A percentile compares a stretch with the other conserved stretches of the same genome.
phyloP scores from a whole-genome alignment of 2,797 vertebrate genomes.

The Dromococcyx pavoninus region DNA sequence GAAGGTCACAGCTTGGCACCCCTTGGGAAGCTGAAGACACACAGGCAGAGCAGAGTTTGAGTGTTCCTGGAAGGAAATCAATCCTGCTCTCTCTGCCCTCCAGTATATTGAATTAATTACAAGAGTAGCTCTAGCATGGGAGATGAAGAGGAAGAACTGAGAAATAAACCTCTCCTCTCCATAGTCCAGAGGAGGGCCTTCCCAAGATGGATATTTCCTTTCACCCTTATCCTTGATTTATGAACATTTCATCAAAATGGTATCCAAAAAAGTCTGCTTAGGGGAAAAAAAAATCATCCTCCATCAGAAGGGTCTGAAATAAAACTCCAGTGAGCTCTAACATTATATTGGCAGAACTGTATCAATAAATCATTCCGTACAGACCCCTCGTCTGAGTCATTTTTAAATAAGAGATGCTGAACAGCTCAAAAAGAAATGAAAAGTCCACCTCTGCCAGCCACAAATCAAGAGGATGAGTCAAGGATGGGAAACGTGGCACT shows the following conservation, averaged over 20 bases:
- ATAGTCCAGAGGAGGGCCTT: not conserved
- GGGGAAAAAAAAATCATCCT: not conserved
- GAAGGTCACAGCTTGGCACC: not conserved
- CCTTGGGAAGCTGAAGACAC: not conserved
- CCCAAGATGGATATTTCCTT: not conserved
- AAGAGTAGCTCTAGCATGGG: not conserved
- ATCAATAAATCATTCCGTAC: not conserved
- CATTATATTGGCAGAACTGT: not conserved
- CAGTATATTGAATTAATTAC: not conserved
- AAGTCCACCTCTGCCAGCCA: not conserved
- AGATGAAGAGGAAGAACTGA: not conserved
- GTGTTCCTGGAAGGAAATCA: not conserved
- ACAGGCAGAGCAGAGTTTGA: not conserved
- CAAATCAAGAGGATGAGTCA: not conserved
- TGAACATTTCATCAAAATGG: not conserved
- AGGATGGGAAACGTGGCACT: accelerated
- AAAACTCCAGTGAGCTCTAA: not conserved
- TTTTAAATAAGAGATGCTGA: not conserved
- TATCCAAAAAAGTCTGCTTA: not conserved
- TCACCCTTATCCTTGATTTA: not conserved
- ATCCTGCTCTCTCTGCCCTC: not conserved
- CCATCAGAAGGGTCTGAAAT: not conserved
- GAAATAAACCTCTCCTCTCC: not conserved
- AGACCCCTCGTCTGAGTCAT: not conserved
- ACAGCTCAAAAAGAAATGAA: not conserved